Evolutionary conservation across 2,888 invertebrate genomes (phyloP).

Genomic region (Sesia bembeciformis): DNA sequence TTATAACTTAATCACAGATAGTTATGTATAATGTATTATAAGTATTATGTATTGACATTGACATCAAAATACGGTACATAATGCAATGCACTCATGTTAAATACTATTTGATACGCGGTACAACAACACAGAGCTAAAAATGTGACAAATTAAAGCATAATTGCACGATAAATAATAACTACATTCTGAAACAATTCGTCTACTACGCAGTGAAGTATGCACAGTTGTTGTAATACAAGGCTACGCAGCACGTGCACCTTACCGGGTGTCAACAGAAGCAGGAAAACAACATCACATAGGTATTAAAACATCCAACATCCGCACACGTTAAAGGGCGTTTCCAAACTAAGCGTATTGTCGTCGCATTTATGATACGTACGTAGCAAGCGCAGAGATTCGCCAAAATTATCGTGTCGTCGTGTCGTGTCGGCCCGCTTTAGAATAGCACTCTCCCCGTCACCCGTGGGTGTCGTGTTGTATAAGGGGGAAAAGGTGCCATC

Average conservation of each 20-base stretch:
- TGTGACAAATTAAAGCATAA: not conserved
- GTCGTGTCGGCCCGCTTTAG: too few species aligned
- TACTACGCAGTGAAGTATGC: not conserved
- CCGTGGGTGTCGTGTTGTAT: too few species aligned
- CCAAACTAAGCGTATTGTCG: too few species aligned
- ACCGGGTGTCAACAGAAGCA: slow-evolving; percentile 31
- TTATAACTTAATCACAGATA: too few species aligned
- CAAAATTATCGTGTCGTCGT: too few species aligned
- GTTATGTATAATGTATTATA: too few species aligned
- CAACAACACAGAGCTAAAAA: not conserved
- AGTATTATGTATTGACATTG: not conserved
- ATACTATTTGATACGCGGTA: not conserved
- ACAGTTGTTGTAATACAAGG: not conserved
- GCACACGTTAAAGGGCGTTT: too few species aligned
- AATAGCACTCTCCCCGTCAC: too few species aligned
- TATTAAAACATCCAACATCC: not conserved
- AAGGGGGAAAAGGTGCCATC: too few species aligned
- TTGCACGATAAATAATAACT: too few species aligned
- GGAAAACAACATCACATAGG: slow-evolving; percentile 23
- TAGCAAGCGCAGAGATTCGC: too few species aligned
- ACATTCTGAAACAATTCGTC: not conserved
- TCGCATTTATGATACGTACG: too few species aligned
- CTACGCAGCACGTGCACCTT: slow-evolving; percentile 49
- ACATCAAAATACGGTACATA: not conserved
- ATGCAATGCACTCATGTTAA: not conserved